phyloP scores from a whole-genome alignment of 2,888 invertebrate species.

The Sminthurides aquaticus region DNA sequence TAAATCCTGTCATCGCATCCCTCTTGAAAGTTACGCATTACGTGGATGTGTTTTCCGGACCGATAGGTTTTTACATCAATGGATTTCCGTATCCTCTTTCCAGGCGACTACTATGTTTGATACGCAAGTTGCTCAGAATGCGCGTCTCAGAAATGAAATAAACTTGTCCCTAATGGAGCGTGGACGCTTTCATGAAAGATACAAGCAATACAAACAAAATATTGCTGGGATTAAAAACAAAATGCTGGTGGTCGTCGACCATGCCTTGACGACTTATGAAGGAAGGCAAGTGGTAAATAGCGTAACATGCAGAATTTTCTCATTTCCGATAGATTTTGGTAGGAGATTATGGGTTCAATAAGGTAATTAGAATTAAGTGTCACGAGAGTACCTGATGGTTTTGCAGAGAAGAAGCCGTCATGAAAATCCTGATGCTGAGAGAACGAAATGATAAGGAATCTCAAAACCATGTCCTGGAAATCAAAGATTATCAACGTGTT shows the following conservation, averaged over 20 bases:
- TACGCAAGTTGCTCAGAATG: slow-evolving; percentile 56
- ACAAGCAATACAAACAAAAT: slow-evolving; percentile 68
- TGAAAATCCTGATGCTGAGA: slow-evolving; percentile 25
- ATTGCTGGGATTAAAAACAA: slow-evolving; percentile 70
- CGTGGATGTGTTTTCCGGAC: not conserved
- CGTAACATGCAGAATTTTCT: slow-evolving; percentile 35
- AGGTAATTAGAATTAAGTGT: too few species aligned
- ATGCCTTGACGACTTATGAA: slow-evolving; percentile 80
- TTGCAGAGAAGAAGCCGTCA: slow-evolving; percentile 30
- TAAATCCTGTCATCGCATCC: not conserved
- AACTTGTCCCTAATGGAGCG: slow-evolving; percentile 74
- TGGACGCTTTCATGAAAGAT: slow-evolving; percentile 70
- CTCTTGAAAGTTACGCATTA: not conserved
- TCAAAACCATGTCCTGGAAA: slow-evolving; percentile 37
- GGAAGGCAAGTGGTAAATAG: slow-evolving; percentile 61
- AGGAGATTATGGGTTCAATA: too few species aligned
- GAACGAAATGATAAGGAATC: slow-evolving; percentile 38
- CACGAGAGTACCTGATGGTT: not conserved
- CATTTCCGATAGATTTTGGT: too few species aligned
- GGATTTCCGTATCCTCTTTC: slow-evolving; percentile 7
- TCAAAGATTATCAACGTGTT: slow-evolving; percentile 36
- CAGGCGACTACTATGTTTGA: slow-evolving; percentile 27
- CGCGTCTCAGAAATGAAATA: slow-evolving; percentile 65
- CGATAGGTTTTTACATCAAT: slow-evolving; percentile 1
- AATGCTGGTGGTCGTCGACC: slow-evolving; percentile 77